These are phyloP conservation scores for Eulithis prunata DNA, from an alignment of 2,888 invertebrate genomes.

Conservation along the genomic window DNA sequence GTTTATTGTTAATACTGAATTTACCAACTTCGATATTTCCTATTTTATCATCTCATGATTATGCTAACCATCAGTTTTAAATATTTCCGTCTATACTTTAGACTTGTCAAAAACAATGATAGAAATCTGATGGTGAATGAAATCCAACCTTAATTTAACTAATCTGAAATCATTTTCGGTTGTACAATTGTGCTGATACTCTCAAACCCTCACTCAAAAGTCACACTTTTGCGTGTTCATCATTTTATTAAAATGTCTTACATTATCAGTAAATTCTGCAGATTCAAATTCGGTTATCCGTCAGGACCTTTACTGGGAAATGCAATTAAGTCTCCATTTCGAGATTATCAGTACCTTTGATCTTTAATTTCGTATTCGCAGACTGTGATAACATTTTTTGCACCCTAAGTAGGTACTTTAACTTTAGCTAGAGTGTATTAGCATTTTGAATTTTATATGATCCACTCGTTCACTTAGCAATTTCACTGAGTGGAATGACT, in stretches of 20 bases:
- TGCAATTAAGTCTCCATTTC: constrained; percentile 37
- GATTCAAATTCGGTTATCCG: constrained; percentile 39
- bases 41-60: no score
- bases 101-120: no score
- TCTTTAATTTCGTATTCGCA: constrained; percentile 26
- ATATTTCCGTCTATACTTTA: no score
- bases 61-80: no score
- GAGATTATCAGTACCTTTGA: constrained; percentile 28
- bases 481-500: no score
- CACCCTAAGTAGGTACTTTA: neutral
- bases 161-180: neutral
- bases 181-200: neutral
- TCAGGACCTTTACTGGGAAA: constrained; percentile 38
- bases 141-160: neutral
- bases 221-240: constrained; percentile 29
- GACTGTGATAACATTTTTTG: constrained; percentile 19
- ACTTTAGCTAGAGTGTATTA: neutral
- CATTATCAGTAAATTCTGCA: constrained; percentile 28
- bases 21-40: no score
- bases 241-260: constrained; percentile 32
- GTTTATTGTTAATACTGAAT: no score
- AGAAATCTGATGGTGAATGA: no score
- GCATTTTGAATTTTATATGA: no score
- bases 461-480: no score
- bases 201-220: constrained; percentile 1